A percentile compares a stretch with the other conserved stretches of the same genome.
Conservation (phyloP, 2,113 vertebrate genomes). For the Rhinoderma darwinii region DNA sequence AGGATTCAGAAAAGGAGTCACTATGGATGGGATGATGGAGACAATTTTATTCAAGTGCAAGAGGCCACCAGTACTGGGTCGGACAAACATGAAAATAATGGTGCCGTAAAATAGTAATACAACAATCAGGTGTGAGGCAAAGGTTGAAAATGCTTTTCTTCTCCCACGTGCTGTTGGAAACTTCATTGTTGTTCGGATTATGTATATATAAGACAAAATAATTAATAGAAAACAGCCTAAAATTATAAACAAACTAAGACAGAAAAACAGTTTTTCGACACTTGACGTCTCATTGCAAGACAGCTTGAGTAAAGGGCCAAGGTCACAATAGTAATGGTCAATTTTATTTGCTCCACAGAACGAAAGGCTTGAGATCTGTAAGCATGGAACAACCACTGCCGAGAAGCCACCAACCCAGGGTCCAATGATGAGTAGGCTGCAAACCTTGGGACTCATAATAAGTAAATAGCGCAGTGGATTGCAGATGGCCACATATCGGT, state of each 20-base stretch:
- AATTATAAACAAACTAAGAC: neutral
- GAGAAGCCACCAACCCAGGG: conserved; percentile 12
- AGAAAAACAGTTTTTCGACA: conserved; percentile 1
- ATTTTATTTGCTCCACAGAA: conserved; percentile 19
- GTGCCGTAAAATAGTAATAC: conserved; percentile 31
- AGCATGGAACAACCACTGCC: neutral
- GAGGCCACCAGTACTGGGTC: neutral
- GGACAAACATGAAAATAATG: conserved; percentile 41
- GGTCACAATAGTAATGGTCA: conserved; percentile 51
- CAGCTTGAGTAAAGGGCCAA: neutral
- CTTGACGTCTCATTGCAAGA: neutral
- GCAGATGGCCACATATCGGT: conserved; percentile 35
- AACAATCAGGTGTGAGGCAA: conserved; percentile 28
- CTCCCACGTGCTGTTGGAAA: neutral
- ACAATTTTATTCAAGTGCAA: conserved; percentile 18
- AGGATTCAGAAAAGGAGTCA: conserved; percentile 41
- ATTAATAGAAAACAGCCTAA: conserved; percentile 31
- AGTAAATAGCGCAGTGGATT: neutral
- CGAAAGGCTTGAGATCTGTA: neutral
- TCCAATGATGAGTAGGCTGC: neutral
- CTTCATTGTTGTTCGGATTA: neutral
- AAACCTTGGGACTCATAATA: conserved; percentile 22
- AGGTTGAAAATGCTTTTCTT: conserved; percentile 25
- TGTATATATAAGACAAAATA: neutral
- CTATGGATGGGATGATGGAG: conserved; percentile 5